A percentile compares a stretch with the other conserved stretches of the same genome.
These are phyloP conservation scores for Urocolius indicus DNA, from an alignment of 2,113 vertebrate genomes.

Conservation along the genomic window DNA sequence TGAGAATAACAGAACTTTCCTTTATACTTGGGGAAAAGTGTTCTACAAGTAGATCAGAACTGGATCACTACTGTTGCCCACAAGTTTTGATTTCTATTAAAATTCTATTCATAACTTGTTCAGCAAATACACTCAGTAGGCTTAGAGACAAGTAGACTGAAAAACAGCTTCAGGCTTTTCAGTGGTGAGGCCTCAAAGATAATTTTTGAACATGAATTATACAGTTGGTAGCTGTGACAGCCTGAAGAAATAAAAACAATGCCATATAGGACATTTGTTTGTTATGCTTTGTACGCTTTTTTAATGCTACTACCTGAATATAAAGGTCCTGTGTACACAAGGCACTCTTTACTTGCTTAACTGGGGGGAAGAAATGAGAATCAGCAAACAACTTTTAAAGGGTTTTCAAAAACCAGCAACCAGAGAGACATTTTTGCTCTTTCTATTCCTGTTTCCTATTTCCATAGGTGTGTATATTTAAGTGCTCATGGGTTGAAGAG, in stretches of 20 bases:
- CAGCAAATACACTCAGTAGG: neutral
- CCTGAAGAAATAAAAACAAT: neutral
- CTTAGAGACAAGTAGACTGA: neutral
- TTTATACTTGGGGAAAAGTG: neutral
- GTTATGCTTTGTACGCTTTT: neutral
- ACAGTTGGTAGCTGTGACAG: neutral
- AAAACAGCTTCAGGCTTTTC: neutral
- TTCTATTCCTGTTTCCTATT: neutral
- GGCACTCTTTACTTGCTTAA: neutral
- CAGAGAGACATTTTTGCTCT: neutral
- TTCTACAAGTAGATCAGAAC: neutral
- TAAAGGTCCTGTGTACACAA: neutral
- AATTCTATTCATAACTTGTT: neutral
- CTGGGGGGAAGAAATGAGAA: neutral
- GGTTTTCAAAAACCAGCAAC: neutral
- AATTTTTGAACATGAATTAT: constrained; percentile 1
- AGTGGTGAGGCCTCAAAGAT: neutral
- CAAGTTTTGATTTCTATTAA: neutral
- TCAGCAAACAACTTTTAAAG: neutral
- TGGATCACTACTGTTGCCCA: neutral
- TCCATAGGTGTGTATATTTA: neutral
- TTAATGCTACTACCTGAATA: neutral
- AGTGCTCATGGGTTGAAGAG: neutral
- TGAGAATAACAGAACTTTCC: neutral
- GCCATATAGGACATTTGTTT: neutral